These are phyloP conservation scores for Oreonectes daqikongensis DNA, from an alignment of 2,797 vertebrate genomes.

Conservation along the genomic window DNA sequence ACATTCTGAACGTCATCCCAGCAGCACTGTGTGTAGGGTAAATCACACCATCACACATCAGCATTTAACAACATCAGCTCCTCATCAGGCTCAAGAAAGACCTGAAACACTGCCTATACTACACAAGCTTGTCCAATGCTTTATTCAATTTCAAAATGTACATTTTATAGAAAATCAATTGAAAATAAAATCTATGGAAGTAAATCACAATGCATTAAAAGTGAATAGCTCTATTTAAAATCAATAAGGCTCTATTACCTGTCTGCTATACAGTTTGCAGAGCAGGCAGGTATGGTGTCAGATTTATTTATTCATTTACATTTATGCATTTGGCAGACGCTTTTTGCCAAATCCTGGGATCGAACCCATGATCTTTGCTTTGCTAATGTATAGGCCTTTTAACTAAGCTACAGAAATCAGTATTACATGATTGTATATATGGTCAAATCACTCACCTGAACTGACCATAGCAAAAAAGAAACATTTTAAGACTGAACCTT, in stretches of 20 bases:
- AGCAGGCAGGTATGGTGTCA: neutral
- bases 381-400: too few species aligned
- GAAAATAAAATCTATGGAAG: neutral
- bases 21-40: neutral
- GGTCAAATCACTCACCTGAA: neutral
- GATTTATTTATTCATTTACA: neutral
- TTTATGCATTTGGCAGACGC: too few species aligned
- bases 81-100: neutral
- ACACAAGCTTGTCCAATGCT: neutral
- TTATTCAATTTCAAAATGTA: neutral
- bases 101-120: neutral
- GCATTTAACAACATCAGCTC: conserved; percentile 1
- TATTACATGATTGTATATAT: neutral
- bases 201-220: neutral
- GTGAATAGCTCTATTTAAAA: neutral
- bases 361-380: neutral
- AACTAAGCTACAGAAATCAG: neutral
- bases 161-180: neutral
- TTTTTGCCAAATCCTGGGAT: neutral
- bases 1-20: neutral
- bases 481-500: neutral
- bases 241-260: neutral
- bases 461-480: neutral
- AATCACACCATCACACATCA: conserved; percentile 9
- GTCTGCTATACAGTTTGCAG: neutral